Base-by-base conservation (phyloP, 2,113 vertebrate species). In the Atractosteus spatula region DNA sequence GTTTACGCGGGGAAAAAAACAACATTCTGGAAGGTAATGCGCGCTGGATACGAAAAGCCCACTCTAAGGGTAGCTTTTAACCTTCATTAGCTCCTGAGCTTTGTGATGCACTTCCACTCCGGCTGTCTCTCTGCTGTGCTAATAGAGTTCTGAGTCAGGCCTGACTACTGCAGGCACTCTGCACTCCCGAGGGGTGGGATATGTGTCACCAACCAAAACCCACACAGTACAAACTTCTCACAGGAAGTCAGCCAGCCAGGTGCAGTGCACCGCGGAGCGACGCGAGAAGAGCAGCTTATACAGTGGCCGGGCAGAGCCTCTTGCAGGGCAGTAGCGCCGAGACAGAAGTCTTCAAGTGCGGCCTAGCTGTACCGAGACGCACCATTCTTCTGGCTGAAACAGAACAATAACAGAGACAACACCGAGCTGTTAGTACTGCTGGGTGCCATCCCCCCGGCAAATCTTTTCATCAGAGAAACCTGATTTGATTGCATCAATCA, bases 1-100 rank as follows among this genome's bases (percentile, higher is more conserved):
- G 88, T 85, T 86, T 89, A 87, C 84, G 81, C 2, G 17, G 17
- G 83, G 79, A 70, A 29, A 29, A 29, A 67, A 55, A 74, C 4
- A 77, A 69, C 72, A 78, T 70, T 69, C 68, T 51, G 67, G 70
- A 17, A 14, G 75, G 70, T 71, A 71, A 71, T 72, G 79, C 76
- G 71, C 71, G 70, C 75, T 78, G 78, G 44, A 74, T 75, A 78
- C 82, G 81, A 83, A 80, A 51, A 77, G 79, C 75, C 16, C 70
- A 73, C 62, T 59, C 41, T 69, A 75, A 63, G 55, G 64, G 72
- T 61, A 42, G 81, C 76, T 78, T 74, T 78, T 70, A 43, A 71
- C 79, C 69, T 73, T 74, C 72, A 72, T 77, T 44, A 12, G 16
- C 47, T 68, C 29, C 78, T 76, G 86, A 85, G 77, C 71, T 72